These are phyloP conservation scores for Rhagonycha lutea DNA, from an alignment of 2,888 invertebrate species.

Conservation along the genomic window DNA sequence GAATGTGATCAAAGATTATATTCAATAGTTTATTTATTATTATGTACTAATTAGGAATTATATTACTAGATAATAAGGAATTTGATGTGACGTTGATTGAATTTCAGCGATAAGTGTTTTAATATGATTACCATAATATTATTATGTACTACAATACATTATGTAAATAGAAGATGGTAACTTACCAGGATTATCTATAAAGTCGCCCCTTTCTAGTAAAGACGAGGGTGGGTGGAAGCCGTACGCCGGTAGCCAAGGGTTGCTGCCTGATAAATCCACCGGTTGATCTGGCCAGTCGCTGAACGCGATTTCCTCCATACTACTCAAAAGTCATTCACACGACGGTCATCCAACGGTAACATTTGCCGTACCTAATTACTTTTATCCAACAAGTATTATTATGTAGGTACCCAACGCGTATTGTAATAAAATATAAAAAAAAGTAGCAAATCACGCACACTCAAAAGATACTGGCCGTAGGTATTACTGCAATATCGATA, in stretches of 20 bases:
- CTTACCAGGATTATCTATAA: slow-evolving; percentile 66
- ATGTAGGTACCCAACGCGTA: slow-evolving; percentile 2
- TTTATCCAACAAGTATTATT: slow-evolving; percentile 1
- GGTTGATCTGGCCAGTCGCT: slow-evolving; percentile 68
- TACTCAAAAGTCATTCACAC: slow-evolving; percentile 46
- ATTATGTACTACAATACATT: no score
- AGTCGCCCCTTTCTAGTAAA: slow-evolving; percentile 61
- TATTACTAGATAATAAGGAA: not conserved
- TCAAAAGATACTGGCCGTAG: not conserved
- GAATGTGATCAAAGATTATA: not conserved
- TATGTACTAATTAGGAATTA: not conserved
- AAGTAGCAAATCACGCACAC: not conserved
- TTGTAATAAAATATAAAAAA: not conserved
- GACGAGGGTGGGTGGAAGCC: slow-evolving; percentile 69
- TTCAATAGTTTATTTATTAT: not conserved
- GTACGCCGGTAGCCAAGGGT: slow-evolving; percentile 80
- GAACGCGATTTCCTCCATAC: slow-evolving; percentile 66
- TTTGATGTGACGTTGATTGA: not conserved
- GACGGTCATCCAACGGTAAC: slow-evolving; percentile 43
- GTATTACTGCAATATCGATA: not conserved
- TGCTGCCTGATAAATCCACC: slow-evolving; percentile 62
- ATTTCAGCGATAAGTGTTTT: not conserved
- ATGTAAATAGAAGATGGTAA: not conserved
- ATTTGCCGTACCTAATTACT: slow-evolving; percentile 19
- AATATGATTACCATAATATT: no score